These are phyloP conservation scores for Uromys caudimaculatus DNA, from an alignment of 2,797 vertebrate species.

Conservation along the genomic window DNA sequence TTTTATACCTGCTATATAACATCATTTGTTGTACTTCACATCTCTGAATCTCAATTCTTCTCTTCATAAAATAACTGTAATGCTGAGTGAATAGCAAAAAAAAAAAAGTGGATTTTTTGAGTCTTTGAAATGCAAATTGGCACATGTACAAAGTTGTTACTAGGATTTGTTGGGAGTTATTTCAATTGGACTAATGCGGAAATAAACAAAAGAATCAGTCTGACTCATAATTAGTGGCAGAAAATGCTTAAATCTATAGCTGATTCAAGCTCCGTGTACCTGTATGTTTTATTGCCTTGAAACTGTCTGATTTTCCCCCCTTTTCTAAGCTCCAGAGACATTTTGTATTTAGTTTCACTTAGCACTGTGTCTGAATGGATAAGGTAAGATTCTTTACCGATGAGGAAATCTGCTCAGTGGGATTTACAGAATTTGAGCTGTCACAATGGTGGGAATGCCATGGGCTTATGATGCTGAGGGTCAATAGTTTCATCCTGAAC, in stretches of 20 bases:
- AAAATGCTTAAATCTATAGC: background rate
- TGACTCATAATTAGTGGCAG: background rate
- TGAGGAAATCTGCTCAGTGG: no score
- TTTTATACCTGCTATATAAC: background rate
- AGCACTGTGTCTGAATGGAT: background rate
- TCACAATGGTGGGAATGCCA: background rate
- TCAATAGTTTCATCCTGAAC: background rate
- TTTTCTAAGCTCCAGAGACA: background rate
- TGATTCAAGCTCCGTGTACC: background rate
- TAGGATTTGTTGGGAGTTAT: background rate
- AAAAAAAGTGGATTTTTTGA: background rate
- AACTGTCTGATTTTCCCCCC: background rate
- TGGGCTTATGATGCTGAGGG: background rate
- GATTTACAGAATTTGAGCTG: background rate
- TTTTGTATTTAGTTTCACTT: conserved; percentile 19
- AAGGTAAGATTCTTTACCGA: background rate
- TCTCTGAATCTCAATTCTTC: background rate
- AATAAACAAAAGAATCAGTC: background rate
- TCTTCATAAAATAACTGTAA: conserved; percentile 13
- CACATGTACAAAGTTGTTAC: background rate
- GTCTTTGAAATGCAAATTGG: background rate
- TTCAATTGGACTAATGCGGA: background rate
- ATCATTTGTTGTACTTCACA: conserved; percentile 36
- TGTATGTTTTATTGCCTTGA: background rate
- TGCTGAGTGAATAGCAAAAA: background rate